Conservation (phyloP, 2,797 vertebrate species). For the Eidolon dupreanum region DNA sequence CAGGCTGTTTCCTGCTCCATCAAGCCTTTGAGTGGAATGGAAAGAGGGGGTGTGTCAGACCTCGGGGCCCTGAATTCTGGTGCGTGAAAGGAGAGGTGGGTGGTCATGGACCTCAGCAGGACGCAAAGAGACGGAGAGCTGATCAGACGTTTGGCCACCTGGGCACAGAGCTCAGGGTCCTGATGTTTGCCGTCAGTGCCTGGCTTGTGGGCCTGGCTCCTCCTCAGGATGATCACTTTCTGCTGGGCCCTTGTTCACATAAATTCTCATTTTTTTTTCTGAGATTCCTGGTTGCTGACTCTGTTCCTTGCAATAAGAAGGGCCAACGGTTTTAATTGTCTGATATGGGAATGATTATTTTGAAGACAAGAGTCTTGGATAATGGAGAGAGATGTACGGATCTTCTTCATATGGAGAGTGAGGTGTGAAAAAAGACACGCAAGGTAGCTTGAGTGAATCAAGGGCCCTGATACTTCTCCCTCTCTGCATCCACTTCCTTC, state of each 20-base stretch:
- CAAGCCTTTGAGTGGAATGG: background rate
- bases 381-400: background rate
- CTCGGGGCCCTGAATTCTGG: background rate
- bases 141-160: too few species aligned
- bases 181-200: background rate
- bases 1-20: background rate
- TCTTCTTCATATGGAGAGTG: background rate
- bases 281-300: background rate
- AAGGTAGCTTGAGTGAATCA: fast-evolving
- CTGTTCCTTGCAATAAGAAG: background rate
- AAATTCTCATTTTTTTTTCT: background rate
- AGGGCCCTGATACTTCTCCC: fast-evolving
- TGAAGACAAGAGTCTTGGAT: background rate
- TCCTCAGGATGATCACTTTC: background rate
- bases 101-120: background rate
- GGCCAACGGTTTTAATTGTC: background rate
- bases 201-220: fast-evolving
- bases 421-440: background rate
- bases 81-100: background rate
- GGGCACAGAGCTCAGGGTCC: background rate
- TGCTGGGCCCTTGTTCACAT: background rate
- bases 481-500: background rate
- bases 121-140: background rate
- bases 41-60: fast-evolving
- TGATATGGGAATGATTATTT: background rate